Base-by-base conservation (phyloP, 2,797 vertebrate genomes). In the Rhabdomys pumilio region DNA sequence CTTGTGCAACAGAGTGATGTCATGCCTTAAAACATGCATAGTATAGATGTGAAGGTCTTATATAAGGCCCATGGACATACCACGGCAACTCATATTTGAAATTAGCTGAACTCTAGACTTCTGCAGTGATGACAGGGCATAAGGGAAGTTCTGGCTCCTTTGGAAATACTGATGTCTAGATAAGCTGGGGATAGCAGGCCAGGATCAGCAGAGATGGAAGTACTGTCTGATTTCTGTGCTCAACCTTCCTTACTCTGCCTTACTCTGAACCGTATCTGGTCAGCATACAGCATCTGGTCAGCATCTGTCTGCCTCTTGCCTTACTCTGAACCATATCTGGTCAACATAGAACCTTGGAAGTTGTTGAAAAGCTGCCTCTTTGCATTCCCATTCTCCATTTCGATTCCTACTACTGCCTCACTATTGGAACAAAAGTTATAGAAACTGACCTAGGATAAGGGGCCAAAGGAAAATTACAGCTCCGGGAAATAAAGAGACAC, bases 391-490 rank as follows among this genome's bases (percentile, higher is more conserved):
- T 82, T 15, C 22, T 41, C 47, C 17, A 76, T 4, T 65, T 24
- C 38, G 8, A 31, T 12, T 41, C 50, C 2, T 3, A 34, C 3
- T 9, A 4, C 55, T 75, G 4, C 38, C 31, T 19, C 34, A 47
- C 50, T 50, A 73, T 41, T 80, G 80, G 26, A 73, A 38, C 11
- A 31, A 3, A 91, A 38, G 9, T 44, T 67, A 20, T 75, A 44
- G 29, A 73, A 65, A 90, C 34, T 75, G 38, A 14, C 13, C 22
- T 75, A 44, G 61, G 38, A 29, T 26, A 59, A 80, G n/a, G 19
- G 47, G 5, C 6, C 61, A 80, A 87, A 80, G 84, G 83, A 76
- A 86, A 96, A 79, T 79, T 86, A 94, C 6, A 89, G 11, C 13
- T 20, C 34, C 2, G 6, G 41, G 38, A 20, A 38, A 11, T 20